Evolutionary conservation across 2,797 vertebrate genomes (phyloP).

Genomic region (Acanthurus lineatus): DNA sequence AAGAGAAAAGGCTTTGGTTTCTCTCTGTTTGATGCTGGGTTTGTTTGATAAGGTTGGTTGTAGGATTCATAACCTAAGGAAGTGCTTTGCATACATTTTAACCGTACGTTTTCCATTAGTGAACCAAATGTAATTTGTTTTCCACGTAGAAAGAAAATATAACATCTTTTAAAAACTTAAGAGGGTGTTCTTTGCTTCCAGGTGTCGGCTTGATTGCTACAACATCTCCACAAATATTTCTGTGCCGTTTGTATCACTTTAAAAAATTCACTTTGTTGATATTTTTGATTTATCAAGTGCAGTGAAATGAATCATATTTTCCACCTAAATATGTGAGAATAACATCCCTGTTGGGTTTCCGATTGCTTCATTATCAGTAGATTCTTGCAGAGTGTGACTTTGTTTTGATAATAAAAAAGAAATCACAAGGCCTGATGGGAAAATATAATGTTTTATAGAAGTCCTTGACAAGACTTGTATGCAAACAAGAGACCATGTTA

Average conservation of each 20-base stretch:
- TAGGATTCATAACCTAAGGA: not conserved
- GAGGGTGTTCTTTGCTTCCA: not conserved
- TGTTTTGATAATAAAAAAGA: not conserved
- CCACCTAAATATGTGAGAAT: not conserved
- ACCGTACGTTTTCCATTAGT: conserved; percentile 19
- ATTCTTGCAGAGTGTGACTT: not conserved
- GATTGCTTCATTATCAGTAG: not conserved
- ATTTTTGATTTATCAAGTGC: too few relatives aligned
- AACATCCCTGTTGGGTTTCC: not conserved
- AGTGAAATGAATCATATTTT: not conserved
- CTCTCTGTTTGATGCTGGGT: conserved; percentile 30
- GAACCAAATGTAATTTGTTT: conserved; percentile 22
- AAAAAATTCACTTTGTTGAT: not conserved
- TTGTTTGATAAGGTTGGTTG: conserved; percentile 28
- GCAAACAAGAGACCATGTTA: not conserved
- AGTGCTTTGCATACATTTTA: not conserved
- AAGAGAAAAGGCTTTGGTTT: conserved; percentile 47
- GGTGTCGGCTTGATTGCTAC: not conserved
- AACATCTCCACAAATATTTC: not conserved
- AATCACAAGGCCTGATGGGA: too few relatives aligned
- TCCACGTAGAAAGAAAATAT: conserved; percentile 16
- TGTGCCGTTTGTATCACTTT: not conserved
- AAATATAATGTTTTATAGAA: not conserved
- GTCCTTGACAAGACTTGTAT: not conserved
- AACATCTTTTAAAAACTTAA: not conserved